Percentiles rank a stretch among this genome's conserved stretches.
Conservation (phyloP, 2,888 invertebrate genomes). For the Furcula furcula region DNA sequence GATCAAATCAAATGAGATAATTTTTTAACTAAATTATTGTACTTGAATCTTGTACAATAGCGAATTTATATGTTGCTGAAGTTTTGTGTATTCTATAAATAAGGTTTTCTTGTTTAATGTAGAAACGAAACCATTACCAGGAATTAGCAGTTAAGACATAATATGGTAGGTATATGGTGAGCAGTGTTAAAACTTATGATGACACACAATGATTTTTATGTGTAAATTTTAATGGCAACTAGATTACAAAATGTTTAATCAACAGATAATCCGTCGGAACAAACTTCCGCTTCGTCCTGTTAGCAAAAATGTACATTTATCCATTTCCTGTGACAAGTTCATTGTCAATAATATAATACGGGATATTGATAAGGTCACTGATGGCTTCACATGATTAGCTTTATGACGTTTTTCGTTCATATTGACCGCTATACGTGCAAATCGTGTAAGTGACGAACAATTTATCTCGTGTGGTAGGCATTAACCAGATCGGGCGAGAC, state of each 20-base stretch:
- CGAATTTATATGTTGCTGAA: conserved; percentile 20
- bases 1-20: conserved; percentile 14
- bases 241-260: too few relatives aligned
- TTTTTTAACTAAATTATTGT: neutral
- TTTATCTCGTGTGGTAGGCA: conserved; percentile 27
- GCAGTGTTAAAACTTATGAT: conserved; percentile 16
- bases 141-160: conserved; percentile 20
- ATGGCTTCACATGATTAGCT: neutral
- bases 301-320: conserved; percentile 11
- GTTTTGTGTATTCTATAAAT: conserved; percentile 3
- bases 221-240: too few relatives aligned
- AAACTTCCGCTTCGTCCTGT: conserved; percentile 8
- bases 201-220: too few relatives aligned
- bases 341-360: conserved; percentile 18
- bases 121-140: conserved; percentile 25
- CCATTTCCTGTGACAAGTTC: conserved; percentile 16
- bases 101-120: conserved; percentile 14
- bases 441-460: conserved; percentile 17
- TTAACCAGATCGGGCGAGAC: conserved; percentile 43
- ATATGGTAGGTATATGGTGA: too few relatives aligned
- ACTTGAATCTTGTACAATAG: neutral
- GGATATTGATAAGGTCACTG: neutral
- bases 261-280: too few relatives aligned
- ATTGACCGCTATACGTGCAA: neutral
- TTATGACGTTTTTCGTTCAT: conserved; percentile 1